Percentiles rank a stretch among this genome's conserved stretches.
These are phyloP conservation scores for Geotrupes spiniger DNA, from an alignment of 2,888 invertebrate genomes.

Conservation along the genomic window DNA sequence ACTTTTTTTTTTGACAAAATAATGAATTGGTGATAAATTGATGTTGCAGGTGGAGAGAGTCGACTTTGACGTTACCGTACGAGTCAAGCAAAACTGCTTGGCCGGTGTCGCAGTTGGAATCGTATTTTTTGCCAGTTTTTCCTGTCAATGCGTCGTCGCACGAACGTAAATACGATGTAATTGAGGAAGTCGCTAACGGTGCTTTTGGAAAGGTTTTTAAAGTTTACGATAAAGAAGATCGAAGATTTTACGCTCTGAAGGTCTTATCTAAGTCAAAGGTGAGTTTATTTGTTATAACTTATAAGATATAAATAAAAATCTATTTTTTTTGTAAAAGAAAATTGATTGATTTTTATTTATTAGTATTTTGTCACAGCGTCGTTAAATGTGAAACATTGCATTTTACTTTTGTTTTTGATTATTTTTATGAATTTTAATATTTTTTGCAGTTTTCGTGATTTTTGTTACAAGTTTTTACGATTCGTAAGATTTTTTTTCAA, in stretches of 20 bases:
- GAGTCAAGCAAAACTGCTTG: conserved; percentile 65
- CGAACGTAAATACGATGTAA: conserved; percentile 62
- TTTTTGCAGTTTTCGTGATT: too few relatives aligned
- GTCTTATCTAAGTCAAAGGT: conserved; percentile 77
- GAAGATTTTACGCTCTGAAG: conserved; percentile 79
- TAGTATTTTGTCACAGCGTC: too few relatives aligned
- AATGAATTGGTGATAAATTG: too few relatives aligned
- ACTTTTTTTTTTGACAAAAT: conserved; percentile 5
- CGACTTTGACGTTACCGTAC: conserved; percentile 59
- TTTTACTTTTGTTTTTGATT: conserved; percentile 4
- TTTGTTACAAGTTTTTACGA: too few relatives aligned
- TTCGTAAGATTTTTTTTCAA: too few relatives aligned
- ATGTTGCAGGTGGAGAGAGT: conserved; percentile 62
- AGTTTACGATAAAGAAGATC: conserved; percentile 65
- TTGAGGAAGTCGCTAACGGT: conserved; percentile 79
- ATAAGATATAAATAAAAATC: too few relatives aligned
- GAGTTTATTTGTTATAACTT: conserved; percentile 28
- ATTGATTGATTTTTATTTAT: too few relatives aligned
- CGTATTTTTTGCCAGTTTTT: conserved; percentile 86
- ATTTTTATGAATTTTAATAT: too few relatives aligned
- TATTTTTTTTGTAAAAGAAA: too few relatives aligned
- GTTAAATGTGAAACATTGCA: too few relatives aligned
- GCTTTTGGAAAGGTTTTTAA: conserved; percentile 89
- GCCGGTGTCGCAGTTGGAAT: conserved; percentile 80
- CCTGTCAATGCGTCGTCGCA: conserved; percentile 64